Evolutionary conservation across 2,888 invertebrate genomes (phyloP).

Genomic region (Trilocha varians): DNA sequence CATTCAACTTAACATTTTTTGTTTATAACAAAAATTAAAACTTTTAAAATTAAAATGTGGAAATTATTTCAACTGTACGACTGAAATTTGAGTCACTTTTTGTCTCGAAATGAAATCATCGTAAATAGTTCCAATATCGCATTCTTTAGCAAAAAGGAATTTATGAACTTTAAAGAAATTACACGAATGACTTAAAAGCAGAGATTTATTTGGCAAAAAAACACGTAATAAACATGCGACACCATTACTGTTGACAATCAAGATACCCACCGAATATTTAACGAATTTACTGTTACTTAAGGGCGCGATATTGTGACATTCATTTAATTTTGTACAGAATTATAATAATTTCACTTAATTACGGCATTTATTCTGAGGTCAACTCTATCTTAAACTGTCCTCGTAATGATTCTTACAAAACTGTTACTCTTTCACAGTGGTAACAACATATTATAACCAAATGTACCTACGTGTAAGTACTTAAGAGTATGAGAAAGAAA

Average conservation of each 20-base stretch:
- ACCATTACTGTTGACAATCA: slow-evolving; percentile 28
- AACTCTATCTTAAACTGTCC: slow-evolving; percentile 42
- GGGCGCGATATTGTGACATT: slow-evolving; percentile 58
- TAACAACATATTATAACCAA: too few relatives aligned
- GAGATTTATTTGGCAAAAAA: slow-evolving; percentile 4
- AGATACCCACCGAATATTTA: slow-evolving; percentile 34
- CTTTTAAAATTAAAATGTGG: not conserved
- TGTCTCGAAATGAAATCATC: not conserved
- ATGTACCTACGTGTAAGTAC: too few relatives aligned
- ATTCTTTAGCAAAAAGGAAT: not conserved
- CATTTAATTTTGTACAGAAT: slow-evolving; percentile 61
- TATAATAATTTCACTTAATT: slow-evolving; percentile 71
- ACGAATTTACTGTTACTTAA: slow-evolving; percentile 46
- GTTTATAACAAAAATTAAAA: not conserved
- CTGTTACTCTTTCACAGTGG: too few relatives aligned
- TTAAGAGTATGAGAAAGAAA: too few relatives aligned
- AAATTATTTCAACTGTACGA: not conserved
- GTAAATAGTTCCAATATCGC: not conserved
- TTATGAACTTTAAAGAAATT: slow-evolving; percentile 2
- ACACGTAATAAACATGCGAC: slow-evolving; percentile 21
- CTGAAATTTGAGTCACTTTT: not conserved
- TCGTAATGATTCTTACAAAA: slow-evolving; percentile 33
- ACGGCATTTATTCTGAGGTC: slow-evolving; percentile 59
- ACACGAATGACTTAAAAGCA: not conserved
- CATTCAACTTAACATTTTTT: too few relatives aligned